Percentiles rank a stretch among this genome's conserved stretches.
phyloP scores from a whole-genome alignment of 2,797 vertebrate species.

The Pteropus rufus region DNA sequence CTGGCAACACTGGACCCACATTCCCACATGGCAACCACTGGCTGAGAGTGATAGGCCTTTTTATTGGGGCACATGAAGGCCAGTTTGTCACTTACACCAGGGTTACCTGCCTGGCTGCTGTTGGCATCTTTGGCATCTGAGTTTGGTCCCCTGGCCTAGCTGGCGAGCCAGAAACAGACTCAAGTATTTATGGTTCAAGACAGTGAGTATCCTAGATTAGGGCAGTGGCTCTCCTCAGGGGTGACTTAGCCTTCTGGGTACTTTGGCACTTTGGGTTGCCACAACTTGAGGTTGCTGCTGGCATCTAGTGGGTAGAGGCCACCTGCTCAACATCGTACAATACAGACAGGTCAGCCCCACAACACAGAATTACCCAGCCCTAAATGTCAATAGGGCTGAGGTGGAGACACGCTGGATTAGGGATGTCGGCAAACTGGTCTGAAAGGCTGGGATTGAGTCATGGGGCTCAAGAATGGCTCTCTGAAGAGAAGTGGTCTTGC shows the following conservation, averaged over 20 bases:
- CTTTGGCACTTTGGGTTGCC: neutral
- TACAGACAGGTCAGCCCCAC: neutral
- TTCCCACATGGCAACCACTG: neutral
- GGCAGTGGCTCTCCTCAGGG: neutral
- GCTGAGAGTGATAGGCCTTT: neutral
- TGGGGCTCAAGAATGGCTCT: neutral
- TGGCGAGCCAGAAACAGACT: neutral
- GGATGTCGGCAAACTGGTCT: neutral
- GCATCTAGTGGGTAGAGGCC: neutral
- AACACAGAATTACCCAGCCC: neutral
- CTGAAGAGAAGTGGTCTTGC: neutral
- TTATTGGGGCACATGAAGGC: neutral
- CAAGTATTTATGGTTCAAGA: neutral
- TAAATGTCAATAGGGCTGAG: neutral
- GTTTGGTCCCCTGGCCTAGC: neutral
- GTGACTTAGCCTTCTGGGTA: neutral
- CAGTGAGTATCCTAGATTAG: neutral
- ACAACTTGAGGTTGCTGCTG: neutral
- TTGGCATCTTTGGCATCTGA: neutral
- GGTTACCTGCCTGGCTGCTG: neutral
- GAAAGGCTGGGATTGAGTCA: neutral
- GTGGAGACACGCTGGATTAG: neutral
- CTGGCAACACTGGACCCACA: neutral
- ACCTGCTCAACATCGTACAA: neutral
- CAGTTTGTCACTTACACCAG: neutral